Conservation (phyloP, 1,140 invertebrate species). For the Carcinoscorpius rotundicauda region DNA sequence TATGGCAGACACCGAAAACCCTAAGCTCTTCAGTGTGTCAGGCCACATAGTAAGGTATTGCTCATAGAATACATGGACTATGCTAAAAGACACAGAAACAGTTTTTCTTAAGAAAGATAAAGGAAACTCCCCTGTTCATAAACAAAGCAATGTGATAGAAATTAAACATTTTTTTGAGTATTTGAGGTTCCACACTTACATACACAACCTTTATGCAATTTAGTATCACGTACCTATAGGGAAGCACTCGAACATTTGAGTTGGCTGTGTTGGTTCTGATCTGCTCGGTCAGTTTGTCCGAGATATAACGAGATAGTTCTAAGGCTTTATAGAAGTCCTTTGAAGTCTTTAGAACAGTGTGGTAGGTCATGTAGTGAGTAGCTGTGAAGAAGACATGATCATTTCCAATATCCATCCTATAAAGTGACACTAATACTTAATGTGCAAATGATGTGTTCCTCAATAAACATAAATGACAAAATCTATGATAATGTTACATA, state of each 20-base stretch:
- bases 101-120: too few relatives aligned
- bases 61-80: constrained; percentile 46
- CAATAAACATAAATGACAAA: not conserved
- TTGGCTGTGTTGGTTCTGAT: constrained; percentile 21
- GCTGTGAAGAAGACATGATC: constrained; percentile 34
- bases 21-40: constrained; percentile 37
- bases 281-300: constrained; percentile 36
- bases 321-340: constrained; percentile 42
- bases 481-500: not conserved
- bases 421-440: not conserved
- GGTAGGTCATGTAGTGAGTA: constrained; percentile 45
- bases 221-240: constrained; percentile 30
- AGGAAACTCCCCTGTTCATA: too few relatives aligned
- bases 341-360: constrained; percentile 39
- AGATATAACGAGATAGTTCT: constrained; percentile 35
- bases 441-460: too few relatives aligned
- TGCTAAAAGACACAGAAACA: constrained; percentile 2
- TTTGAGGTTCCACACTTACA: too few relatives aligned
- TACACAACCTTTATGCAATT: not conserved
- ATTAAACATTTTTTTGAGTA: too few relatives aligned
- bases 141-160: too few relatives aligned
- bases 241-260: constrained; percentile 34
- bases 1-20: constrained; percentile 37
- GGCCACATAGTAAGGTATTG: constrained; percentile 43
- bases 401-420: not conserved